Percentiles rank a stretch among this genome's conserved stretches.
Evolutionary conservation across 2,888 invertebrate species (phyloP).

Genomic region (Mimas tiliae): DNA sequence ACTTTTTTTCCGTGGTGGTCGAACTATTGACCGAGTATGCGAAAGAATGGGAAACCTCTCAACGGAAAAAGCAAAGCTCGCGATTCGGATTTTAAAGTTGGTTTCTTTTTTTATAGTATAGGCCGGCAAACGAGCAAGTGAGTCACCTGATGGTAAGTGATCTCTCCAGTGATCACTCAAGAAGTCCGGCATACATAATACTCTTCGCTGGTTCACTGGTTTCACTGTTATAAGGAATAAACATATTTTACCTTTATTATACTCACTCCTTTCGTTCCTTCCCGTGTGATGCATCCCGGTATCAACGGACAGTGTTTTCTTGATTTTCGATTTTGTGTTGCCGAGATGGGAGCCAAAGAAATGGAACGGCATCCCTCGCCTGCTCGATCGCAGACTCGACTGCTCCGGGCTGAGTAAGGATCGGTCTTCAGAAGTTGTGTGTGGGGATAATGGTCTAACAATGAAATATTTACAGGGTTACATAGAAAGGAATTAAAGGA

Average conservation of each 20-base stretch:
- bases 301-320: slow-evolving; percentile 80
- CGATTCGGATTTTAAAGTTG: no score
- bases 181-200: no score
- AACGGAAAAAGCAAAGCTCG: no score
- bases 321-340: slow-evolving; percentile 74
- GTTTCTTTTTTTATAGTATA: no score
- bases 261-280: slow-evolving; percentile 68
- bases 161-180: no score
- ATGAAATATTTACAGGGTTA: slow-evolving; percentile 25
- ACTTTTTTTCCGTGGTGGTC: no score
- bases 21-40: no score
- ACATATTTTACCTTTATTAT: slow-evolving; percentile 8
- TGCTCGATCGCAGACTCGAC: slow-evolving; percentile 65
- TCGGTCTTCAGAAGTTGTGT: slow-evolving; percentile 73
- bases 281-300: slow-evolving; percentile 84
- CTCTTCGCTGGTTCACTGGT: no score
- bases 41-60: no score
- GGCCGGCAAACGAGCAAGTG: no score
- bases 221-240: background rate
- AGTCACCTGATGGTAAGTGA: no score
- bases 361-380: slow-evolving; percentile 69
- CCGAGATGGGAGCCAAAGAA: slow-evolving; percentile 79
- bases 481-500: background rate
- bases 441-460: slow-evolving; percentile 76
- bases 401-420: slow-evolving; percentile 77